A percentile compares a stretch with the other conserved stretches of the same genome.
phyloP scores from a whole-genome alignment of 2,113 vertebrate genomes.

The Pelobates fuscus region DNA sequence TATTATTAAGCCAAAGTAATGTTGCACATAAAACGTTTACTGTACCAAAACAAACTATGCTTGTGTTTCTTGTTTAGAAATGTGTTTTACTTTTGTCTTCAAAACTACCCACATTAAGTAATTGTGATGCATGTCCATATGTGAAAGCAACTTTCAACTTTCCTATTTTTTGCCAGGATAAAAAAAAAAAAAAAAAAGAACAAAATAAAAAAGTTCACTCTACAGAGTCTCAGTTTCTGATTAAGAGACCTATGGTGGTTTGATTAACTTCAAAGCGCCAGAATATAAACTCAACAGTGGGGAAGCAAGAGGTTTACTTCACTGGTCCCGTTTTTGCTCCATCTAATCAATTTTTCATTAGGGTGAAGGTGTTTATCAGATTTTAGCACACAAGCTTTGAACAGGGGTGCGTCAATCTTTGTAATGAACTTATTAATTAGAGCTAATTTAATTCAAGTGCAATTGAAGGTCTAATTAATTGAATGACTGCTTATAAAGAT shows the following conservation, averaged over 20 bases:
- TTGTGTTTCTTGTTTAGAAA: no score
- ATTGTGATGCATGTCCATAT: not conserved
- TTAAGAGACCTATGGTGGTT: constrained; percentile 70
- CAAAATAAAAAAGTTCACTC: constrained; percentile 46
- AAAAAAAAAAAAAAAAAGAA: constrained; percentile 8
- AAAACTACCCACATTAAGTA: not conserved
- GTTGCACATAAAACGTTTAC: no score
- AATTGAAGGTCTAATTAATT: constrained; percentile 91
- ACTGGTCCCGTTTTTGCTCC: constrained; percentile 73
- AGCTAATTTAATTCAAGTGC: constrained; percentile 96
- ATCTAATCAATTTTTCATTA: constrained; percentile 99
- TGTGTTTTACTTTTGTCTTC: no score
- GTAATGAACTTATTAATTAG: constrained; percentile 97
- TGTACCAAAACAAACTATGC: not conserved
- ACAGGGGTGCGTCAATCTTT: constrained; percentile 84
- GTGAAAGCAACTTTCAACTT: not conserved
- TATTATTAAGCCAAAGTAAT: no score
- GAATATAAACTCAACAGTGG: constrained; percentile 58
- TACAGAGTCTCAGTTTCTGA: constrained; percentile 71
- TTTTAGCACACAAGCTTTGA: constrained; percentile 87
- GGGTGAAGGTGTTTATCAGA: constrained; percentile 97
- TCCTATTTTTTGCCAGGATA: constrained; percentile 13
- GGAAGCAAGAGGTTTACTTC: constrained; percentile 65
- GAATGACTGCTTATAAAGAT: constrained; percentile 76
- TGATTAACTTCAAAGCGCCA: constrained; percentile 72